Conservation (phyloP, 2,888 invertebrate genomes). For the Catocala fraxini region DNA sequence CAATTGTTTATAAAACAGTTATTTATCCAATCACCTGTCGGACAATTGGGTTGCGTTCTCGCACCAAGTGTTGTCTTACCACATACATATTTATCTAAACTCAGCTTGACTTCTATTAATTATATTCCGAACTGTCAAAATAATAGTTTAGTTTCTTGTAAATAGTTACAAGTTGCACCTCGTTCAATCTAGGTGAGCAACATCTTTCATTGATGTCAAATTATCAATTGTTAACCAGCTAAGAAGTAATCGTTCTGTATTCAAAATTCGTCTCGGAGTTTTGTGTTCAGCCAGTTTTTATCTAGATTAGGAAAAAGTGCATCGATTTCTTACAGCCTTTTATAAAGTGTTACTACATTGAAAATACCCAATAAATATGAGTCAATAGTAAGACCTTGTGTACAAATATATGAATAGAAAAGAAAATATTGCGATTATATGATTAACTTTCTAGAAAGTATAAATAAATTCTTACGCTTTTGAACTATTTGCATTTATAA, state of each 20-base stretch:
- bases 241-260: slow-evolving; percentile 1
- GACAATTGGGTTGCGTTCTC: slow-evolving; percentile 45
- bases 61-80: slow-evolving; percentile 49
- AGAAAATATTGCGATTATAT: too few relatives aligned
- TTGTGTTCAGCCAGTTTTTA: background rate
- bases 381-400: too few relatives aligned
- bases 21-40: slow-evolving; percentile 60
- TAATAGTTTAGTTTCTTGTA: background rate
- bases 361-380: background rate
- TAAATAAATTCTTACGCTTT: too few relatives aligned
- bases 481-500: too few relatives aligned
- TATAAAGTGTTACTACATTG: background rate
- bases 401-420: too few relatives aligned
- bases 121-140: background rate
- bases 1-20: slow-evolving; percentile 67
- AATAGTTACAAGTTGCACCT: background rate
- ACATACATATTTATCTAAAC: slow-evolving; percentile 25
- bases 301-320: background rate
- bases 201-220: background rate
- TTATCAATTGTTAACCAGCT: too few relatives aligned
- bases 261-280: slow-evolving; percentile 2
- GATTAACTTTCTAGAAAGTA: too few relatives aligned
- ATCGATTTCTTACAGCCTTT: background rate
- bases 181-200: background rate
- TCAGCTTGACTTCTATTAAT: slow-evolving; percentile 11